A percentile compares a stretch with the other conserved stretches of the same genome.
Conservation (phyloP, 2,113 vertebrate species). For the Rhinichthys klamathensis region DNA sequence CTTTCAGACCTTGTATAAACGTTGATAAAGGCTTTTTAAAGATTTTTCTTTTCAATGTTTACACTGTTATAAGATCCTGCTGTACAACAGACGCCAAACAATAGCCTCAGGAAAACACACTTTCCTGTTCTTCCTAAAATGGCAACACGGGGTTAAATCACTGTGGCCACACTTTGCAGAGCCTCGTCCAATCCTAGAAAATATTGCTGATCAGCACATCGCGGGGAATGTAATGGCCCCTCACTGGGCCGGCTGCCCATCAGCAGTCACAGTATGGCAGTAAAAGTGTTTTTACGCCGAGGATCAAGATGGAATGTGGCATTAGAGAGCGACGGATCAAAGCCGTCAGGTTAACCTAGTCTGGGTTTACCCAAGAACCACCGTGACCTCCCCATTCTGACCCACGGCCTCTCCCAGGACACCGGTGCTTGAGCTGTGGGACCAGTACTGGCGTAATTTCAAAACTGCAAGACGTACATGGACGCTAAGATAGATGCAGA, state of each 20-base stretch:
- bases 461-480: neutral
- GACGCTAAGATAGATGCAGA: neutral
- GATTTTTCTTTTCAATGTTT: too few species aligned
- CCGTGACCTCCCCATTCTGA: neutral
- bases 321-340: conserved; percentile 21
- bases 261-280: conserved; percentile 2
- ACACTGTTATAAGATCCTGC: conserved; percentile 7
- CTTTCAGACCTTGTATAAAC: neutral
- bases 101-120: conserved; percentile 51
- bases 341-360: conserved; percentile 24
- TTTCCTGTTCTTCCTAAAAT: conserved; percentile 59
- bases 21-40: neutral
- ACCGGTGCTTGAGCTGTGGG: neutral
- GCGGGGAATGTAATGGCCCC: conserved; percentile 29
- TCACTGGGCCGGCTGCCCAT: conserved; percentile 16
- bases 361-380: conserved; percentile 30
- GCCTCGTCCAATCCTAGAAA: conserved; percentile 51
- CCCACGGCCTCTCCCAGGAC: conserved; percentile 9
- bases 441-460: conserved; percentile 19
- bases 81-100: conserved; percentile 47
- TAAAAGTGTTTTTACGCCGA: neutral
- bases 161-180: conserved; percentile 16
- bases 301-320: conserved; percentile 36
- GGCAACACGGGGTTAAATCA: conserved; percentile 53
- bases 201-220: conserved; percentile 59